Evolutionary conservation across 2,797 vertebrate species (phyloP).

Genomic region (Phoxinus dragarum): DNA sequence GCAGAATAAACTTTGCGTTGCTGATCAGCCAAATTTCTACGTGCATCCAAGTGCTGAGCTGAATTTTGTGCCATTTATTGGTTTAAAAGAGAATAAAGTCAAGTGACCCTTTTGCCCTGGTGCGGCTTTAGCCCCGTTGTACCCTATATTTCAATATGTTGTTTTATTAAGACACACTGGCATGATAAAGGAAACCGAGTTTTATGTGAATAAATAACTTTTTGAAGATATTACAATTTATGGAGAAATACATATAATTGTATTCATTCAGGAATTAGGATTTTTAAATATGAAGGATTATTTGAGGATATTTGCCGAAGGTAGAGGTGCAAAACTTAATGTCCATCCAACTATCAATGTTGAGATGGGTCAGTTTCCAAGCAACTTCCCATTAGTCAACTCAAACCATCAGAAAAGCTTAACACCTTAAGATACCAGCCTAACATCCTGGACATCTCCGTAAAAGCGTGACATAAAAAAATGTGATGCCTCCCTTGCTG

Average conservation of each 20-base stretch:
- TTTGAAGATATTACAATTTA: neutral
- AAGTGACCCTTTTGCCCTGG: no score
- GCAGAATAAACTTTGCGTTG: no score
- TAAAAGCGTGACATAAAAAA: constrained; percentile 31
- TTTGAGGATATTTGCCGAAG: neutral
- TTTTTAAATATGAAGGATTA: neutral
- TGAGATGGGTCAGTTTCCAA: constrained; percentile 65
- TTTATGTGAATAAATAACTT: neutral
- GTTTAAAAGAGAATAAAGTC: no score
- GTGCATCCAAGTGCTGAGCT: no score
- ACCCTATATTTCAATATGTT: neutral
- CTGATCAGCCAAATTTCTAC: no score
- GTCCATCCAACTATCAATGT: constrained; percentile 5
- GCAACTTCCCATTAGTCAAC: constrained; percentile 64
- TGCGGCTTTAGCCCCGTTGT: no score
- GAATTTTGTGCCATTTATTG: no score
- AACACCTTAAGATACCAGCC: neutral
- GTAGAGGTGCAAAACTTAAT: neutral
- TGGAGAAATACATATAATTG: no score
- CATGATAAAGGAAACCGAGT: neutral
- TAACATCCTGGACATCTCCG: constrained; percentile 23
- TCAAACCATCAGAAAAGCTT: constrained; percentile 57
- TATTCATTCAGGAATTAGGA: neutral
- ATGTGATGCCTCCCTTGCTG: constrained; percentile 5
- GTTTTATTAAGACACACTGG: neutral